Percentiles rank a stretch among this genome's conserved stretches.
These are phyloP conservation scores for Hydrochoerus hydrochaeris DNA, from an alignment of 2,113 vertebrate species.

Conservation along the genomic window DNA sequence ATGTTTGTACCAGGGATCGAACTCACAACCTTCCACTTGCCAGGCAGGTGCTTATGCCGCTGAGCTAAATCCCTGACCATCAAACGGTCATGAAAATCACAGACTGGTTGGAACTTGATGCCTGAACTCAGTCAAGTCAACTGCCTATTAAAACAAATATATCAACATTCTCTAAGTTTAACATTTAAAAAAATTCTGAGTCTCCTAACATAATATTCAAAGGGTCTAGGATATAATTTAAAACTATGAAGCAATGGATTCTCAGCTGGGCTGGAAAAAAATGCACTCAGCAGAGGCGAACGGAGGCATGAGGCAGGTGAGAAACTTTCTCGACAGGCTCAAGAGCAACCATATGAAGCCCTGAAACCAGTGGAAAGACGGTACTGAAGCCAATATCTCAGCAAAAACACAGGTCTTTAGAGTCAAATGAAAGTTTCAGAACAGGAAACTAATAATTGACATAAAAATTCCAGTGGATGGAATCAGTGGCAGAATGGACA, in stretches of 20 bases:
- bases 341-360: background rate
- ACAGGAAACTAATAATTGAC: constrained; percentile 27
- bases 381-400: background rate
- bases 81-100: background rate
- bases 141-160: background rate
- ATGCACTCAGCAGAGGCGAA: background rate
- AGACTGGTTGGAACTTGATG: background rate
- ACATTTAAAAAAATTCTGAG: background rate
- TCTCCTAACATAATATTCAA: background rate
- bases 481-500: background rate
- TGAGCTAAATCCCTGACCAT: no score
- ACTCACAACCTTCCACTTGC: no score
- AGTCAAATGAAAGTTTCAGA: constrained; percentile 12
- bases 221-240: background rate
- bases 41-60: no score
- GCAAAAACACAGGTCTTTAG: background rate
- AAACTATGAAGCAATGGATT: background rate
- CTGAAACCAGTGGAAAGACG: background rate
- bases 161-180: background rate
- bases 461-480: constrained; percentile 1
- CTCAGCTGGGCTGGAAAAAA: background rate
- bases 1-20: no score
- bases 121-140: background rate
- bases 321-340: background rate
- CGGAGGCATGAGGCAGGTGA: background rate